A percentile compares a stretch with the other conserved stretches of the same genome.
Conservation (phyloP, 2,888 invertebrate genomes). For the Eudasyphora cyanicolor region DNA sequence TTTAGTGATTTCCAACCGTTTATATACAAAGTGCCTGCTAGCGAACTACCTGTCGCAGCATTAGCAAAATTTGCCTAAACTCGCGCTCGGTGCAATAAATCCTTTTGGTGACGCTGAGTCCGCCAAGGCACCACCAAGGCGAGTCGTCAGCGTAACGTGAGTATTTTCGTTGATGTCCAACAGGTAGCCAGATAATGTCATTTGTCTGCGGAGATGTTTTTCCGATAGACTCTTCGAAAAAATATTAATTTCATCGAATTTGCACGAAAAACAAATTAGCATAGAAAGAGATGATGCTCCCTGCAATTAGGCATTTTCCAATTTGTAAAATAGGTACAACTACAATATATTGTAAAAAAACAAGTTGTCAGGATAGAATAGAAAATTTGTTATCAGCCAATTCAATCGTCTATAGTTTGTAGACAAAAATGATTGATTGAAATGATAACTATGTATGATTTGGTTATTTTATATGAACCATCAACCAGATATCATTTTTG, state of each 20-base stretch:
- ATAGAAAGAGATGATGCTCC: neutral
- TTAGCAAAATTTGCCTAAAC: conserved; percentile 71
- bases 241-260: conserved; percentile 38
- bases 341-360: too few species aligned
- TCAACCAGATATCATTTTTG: too few species aligned
- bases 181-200: conserved; percentile 32
- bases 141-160: conserved; percentile 44
- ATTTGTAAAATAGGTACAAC: too few species aligned
- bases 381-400: too few species aligned
- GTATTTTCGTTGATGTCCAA: conserved; percentile 5
- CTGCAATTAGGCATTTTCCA: neutral
- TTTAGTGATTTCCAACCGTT: neutral
- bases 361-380: too few species aligned
- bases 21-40: conserved; percentile 21
- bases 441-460: too few species aligned
- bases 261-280: neutral
- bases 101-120: conserved; percentile 65
- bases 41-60: conserved; percentile 45
- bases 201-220: conserved; percentile 16
- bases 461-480: too few species aligned
- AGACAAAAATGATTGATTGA: too few species aligned
- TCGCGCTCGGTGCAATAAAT: conserved; percentile 71
- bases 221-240: conserved; percentile 8
- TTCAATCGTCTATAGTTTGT: too few species aligned
- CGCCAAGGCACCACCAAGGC: conserved; percentile 38